Evolutionary conservation across 2,888 invertebrate genomes (phyloP), one percentile per base, ranked within the genome.

Genomic region (Muschampia plurimacula): DNA sequence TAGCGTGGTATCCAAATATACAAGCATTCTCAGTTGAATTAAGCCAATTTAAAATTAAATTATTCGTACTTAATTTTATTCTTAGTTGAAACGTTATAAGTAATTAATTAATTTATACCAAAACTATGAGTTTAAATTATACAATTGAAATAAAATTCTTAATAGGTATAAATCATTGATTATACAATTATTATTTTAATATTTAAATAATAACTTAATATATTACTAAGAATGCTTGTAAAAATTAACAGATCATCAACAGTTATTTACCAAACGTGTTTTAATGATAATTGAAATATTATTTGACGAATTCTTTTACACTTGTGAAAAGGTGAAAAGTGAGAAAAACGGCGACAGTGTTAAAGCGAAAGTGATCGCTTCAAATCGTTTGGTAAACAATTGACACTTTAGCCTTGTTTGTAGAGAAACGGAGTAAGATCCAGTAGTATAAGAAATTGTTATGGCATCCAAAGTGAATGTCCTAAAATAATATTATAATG

Each of bases 181-280:
- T 66, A 63, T 63, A 63, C 41, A 63, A n/a, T 63, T 63, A 46
- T 59, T 57, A 57, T 32, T 41, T 3, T n/a, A 63, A 64, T 57
- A 57, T 57, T 41, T 3, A 8, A 63, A 64, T 32, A 39, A n/a
- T 52, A 55, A 55, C 49, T 39, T 55, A 41, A 15, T 41, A n/a
- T n/a, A 15, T 65, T 13, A 68, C 65, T 59, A 65, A 65, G 70
- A 70, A 65, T 65, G 70, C 70, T 59, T 70, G 65, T 57, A 65
- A 36, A 69, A 28, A 32, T 55, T 28, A 64, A 41, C 63, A 65
- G 77, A 78, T 77, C 78, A 76, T 77, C 77, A 57, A 41, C 28
- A 57, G 2, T 57, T 77, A 75, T 74, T 73, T 70, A 76, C 52
- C 67, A 72, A 74, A 70, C 69, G 73, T 74, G 59, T 41, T 41